Evolutionary conservation across 2,888 invertebrate genomes (phyloP).

Genomic region (Cryptophagus acutangulus): DNA sequence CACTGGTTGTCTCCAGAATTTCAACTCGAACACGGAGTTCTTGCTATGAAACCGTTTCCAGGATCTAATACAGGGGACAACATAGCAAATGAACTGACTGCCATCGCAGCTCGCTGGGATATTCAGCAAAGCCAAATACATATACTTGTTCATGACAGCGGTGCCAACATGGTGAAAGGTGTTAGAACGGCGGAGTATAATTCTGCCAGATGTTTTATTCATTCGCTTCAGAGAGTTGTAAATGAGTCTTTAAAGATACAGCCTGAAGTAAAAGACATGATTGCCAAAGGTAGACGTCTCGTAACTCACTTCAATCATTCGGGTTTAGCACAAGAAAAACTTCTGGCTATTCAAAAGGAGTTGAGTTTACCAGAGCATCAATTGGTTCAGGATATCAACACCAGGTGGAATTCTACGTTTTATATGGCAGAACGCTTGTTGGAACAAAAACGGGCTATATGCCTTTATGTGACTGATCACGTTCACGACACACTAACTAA

Average conservation of each 20-base stretch:
- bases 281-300: conserved; percentile 22
- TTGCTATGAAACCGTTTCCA: conserved; percentile 28
- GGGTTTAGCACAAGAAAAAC: conserved; percentile 15
- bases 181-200: conserved; percentile 17
- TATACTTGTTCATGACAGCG: conserved; percentile 26
- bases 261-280: conserved; percentile 21
- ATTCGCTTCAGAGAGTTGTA: conserved; percentile 24
- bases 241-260: conserved; percentile 17
- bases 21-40: conserved; percentile 24
- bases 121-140: conserved; percentile 32
- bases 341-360: neutral
- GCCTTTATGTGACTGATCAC: neutral
- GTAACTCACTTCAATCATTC: conserved; percentile 33
- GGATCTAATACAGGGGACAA: conserved; percentile 25
- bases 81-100: conserved; percentile 33
- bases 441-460: neutral
- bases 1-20: conserved; percentile 21
- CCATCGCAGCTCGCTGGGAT: conserved; percentile 26
- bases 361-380: neutral
- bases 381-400: conserved; percentile 7
- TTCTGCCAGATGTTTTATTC: conserved; percentile 23
- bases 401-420: conserved; percentile 29
- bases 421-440: conserved; percentile 21
- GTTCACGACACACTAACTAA: conserved; percentile 16
- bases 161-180: conserved; percentile 21